Evolutionary conservation across 2,797 vertebrate genomes (phyloP), one percentile per base, ranked within the genome.

Genomic region (Microcaecilia unicolor): DNA sequence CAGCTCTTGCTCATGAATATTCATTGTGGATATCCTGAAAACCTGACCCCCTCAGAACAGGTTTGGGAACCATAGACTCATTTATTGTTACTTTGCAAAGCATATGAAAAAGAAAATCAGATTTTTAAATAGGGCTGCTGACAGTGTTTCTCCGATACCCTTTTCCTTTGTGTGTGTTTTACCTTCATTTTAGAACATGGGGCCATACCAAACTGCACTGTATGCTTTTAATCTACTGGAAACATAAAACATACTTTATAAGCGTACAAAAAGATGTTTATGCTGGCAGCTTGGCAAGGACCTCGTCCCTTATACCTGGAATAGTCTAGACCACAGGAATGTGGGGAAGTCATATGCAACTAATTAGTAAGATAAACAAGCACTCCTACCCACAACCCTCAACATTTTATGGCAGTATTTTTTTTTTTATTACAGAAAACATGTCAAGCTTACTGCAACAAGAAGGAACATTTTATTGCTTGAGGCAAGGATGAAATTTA

Each of bases 301-400:
- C 40, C 35, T 42, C 46, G 49, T 55, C 36, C 62, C 51, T 44
- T 64, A 31, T 48, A 63, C 44, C 56, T 51, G 36, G 51, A 45
- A 51, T 41, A 41, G 52, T 61, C 52, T 50, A 52, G 49, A 59
- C 58, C 63, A 60, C 50, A 67, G 59, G 64, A 70, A 76, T 56
- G 53, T 34, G 41, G 35, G 41, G 34, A 62, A 40, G 47, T 61
- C 55, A 50, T 45, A 34, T 38, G 34, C 20, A 56, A 47, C 22
- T 23, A 34, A 57, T 3, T 60, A 58, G 48, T 46, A 58, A 50
- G 44, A 69, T 52, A 66, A 67, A 51, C 28, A 48, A 56, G 46
- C 28, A 57, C 38, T 63, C 70, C 65, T 44, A 68, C 34, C 37
- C 61, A 44, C 44, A 54, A 29, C 29, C 51, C 28, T 1, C 31